Conservation (phyloP, 2,113 vertebrate species). For the Irena cyanogastra region DNA sequence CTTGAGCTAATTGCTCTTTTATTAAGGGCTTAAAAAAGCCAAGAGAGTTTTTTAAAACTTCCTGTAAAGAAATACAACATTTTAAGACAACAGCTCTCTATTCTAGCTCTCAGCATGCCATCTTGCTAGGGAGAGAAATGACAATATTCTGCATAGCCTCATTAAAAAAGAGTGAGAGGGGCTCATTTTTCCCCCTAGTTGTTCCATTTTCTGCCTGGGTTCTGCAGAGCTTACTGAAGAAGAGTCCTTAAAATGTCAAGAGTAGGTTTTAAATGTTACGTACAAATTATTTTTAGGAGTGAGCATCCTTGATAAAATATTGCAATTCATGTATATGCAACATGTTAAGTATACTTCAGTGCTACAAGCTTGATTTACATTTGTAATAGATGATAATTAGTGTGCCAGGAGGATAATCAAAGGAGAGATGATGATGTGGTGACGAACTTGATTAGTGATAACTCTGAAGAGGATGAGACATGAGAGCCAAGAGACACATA, state of each 20-base stretch:
- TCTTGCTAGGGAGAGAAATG: not conserved
- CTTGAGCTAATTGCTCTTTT: not conserved
- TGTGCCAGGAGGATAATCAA: constrained; percentile 29
- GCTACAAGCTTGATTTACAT: constrained; percentile 48
- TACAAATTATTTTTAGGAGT: constrained; percentile 19
- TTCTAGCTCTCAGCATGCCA: not conserved
- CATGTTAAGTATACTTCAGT: constrained; percentile 35
- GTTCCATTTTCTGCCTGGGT: not conserved
- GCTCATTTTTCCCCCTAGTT: not conserved
- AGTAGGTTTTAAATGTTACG: not conserved
- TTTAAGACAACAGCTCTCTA: not conserved
- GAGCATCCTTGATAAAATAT: not conserved
- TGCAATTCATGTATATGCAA: constrained; percentile 53
- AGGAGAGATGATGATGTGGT: not conserved
- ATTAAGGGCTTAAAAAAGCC: not conserved
- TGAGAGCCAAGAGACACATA: not conserved
- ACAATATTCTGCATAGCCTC: not conserved
- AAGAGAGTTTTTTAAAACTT: not conserved
- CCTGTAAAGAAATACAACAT: not conserved
- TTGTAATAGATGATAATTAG: constrained; percentile 54
- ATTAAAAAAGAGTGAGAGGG: not conserved
- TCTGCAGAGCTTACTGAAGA: not conserved
- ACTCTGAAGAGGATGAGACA: not conserved
- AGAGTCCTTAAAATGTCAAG: not conserved
- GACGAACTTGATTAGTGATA: constrained; percentile 46